Evolutionary conservation across 2,113 vertebrate genomes (phyloP).

Genomic region (Cisticola juncidis): DNA sequence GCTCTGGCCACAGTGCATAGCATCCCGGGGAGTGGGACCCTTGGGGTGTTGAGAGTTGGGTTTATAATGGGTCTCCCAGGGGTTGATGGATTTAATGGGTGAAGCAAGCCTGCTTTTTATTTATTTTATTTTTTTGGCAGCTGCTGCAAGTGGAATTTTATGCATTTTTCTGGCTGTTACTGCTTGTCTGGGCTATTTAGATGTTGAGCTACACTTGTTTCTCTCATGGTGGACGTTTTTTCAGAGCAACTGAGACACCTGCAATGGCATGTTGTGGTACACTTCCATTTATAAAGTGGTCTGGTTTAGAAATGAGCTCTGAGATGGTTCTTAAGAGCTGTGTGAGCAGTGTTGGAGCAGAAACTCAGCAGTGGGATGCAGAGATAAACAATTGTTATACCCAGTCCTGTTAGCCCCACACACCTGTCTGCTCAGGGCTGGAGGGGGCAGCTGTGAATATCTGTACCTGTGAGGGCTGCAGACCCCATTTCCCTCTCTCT

Average conservation of each 20-base stretch:
- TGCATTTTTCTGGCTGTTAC: constrained; percentile 58
- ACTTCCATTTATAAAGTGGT: background rate
- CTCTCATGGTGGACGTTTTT: background rate
- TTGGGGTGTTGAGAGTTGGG: background rate
- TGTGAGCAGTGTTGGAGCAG: background rate
- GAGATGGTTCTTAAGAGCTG: background rate
- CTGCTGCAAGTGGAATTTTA: constrained; percentile 47
- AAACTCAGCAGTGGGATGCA: background rate
- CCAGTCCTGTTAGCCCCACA: background rate
- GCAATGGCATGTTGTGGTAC: background rate
- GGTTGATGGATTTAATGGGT: constrained; percentile 50
- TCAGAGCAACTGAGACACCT: background rate
- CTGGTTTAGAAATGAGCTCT: background rate
- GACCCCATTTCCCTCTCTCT: background rate
- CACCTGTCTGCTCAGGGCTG: background rate
- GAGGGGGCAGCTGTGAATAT: background rate
- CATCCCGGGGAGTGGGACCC: constrained; percentile 28
- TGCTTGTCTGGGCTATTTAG: constrained; percentile 52
- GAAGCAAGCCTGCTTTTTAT: constrained; percentile 49
- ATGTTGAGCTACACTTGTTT: constrained; percentile 26
- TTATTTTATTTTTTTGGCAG: constrained; percentile 59
- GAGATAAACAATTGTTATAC: background rate
- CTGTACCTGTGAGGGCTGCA: background rate
- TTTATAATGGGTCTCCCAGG: constrained; percentile 16
- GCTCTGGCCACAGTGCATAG: background rate